These are phyloP conservation scores for Diplodus puntazzo DNA, from an alignment of 2,797 vertebrate genomes.

Conservation along the genomic window DNA sequence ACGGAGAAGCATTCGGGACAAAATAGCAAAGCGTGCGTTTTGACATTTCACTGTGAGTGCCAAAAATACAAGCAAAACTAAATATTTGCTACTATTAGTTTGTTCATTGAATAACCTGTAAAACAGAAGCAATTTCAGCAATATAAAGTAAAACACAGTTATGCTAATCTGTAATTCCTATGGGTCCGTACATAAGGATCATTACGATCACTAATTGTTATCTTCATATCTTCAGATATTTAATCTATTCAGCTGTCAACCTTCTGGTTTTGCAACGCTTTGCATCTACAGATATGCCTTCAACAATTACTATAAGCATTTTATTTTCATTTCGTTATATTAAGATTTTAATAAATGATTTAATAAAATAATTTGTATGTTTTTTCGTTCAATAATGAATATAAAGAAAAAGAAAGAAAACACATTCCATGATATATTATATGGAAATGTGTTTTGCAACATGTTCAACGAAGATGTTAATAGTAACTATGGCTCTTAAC, in stretches of 20 bases:
- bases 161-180: not conserved
- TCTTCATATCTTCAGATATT: not conserved
- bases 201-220: not conserved
- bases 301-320: not conserved
- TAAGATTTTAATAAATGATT: not conserved
- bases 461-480: not conserved
- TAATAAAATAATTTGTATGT: too few relatives aligned
- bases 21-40: not conserved
- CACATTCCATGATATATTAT: not conserved
- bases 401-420: not conserved
- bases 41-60: not conserved
- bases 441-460: not conserved
- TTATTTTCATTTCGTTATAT: not conserved
- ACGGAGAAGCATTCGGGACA: conserved; percentile 48
- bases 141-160: not conserved
- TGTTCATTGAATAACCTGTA: not conserved
- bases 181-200: not conserved
- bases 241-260: not conserved
- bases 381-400: not conserved
- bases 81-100: not conserved
- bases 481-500: not conserved
- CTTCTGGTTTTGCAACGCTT: not conserved
- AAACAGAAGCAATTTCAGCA: not conserved
- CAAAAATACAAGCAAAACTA: too few relatives aligned
- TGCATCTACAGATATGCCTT: not conserved